phyloP scores from a whole-genome alignment of 2,888 invertebrate species.

The Sphaerophoria taeniata region DNA sequence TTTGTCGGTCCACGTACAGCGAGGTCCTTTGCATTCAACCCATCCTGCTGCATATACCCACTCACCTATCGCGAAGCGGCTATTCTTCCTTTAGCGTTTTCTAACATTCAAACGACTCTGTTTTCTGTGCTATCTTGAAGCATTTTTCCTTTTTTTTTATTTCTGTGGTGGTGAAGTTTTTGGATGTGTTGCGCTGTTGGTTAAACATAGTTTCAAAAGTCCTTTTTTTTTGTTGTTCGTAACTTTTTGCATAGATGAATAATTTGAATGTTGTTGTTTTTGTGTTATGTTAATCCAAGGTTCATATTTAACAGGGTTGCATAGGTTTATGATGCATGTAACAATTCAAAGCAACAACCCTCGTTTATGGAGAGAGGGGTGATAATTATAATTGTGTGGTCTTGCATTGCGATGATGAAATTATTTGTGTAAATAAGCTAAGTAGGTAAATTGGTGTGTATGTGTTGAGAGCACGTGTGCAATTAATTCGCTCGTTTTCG shows the following conservation, averaged over 20 bases:
- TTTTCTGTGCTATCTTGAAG: constrained; percentile 46
- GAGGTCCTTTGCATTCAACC: neutral
- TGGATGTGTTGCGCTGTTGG: constrained; percentile 40
- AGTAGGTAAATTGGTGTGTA: too few relatives aligned
- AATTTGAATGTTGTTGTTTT: constrained; percentile 26
- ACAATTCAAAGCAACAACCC: too few relatives aligned
- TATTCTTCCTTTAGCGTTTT: constrained; percentile 21
- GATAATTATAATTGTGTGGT: too few relatives aligned
- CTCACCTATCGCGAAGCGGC: constrained; percentile 7
- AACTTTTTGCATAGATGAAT: neutral
- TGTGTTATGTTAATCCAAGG: constrained; percentile 4
- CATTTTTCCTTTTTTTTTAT: constrained; percentile 32
- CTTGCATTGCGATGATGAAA: too few relatives aligned
- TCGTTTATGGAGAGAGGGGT: too few relatives aligned
- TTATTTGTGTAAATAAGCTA: too few relatives aligned
- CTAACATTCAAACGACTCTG: constrained; percentile 32
- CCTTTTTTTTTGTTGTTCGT: constrained; percentile 17
- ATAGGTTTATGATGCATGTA: neutral
- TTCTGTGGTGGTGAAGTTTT: constrained; percentile 42
- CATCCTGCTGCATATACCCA: constrained; percentile 8
- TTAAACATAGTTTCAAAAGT: constrained; percentile 49
- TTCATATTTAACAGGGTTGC: constrained; percentile 20
- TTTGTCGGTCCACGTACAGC: neutral
- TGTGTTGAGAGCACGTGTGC: too few relatives aligned
- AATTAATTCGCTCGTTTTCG: too few relatives aligned